Conservation (phyloP, 2,797 vertebrate species). For the Helarctos malayanus region DNA sequence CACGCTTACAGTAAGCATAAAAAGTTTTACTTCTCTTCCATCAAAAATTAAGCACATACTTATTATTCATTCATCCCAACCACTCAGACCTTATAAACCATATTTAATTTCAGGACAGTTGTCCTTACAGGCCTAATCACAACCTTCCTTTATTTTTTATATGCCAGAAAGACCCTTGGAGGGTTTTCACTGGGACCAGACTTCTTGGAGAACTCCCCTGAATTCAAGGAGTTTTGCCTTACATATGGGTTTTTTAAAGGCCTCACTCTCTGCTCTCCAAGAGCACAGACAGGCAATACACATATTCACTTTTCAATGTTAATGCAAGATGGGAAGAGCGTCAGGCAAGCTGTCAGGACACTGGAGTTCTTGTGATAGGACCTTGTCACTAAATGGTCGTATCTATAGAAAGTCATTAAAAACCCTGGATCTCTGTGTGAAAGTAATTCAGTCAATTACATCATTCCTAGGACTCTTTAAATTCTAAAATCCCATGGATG, state of each 20-base stretch:
- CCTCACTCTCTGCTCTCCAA: background rate
- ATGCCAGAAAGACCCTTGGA: background rate
- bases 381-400: too few species aligned
- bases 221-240: background rate
- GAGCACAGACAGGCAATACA: too few species aligned
- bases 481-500: background rate
- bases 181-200: background rate
- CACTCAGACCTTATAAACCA: background rate
- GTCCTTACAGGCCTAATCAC: background rate
- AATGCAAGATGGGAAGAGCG: background rate
- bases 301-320: fast-evolving
- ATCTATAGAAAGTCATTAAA: background rate
- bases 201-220: background rate
- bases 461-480: background rate
- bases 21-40: background rate
- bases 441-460: background rate
- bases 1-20: background rate
- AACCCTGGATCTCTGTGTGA: background rate
- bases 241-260: background rate
- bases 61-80: background rate
- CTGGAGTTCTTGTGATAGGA: background rate
- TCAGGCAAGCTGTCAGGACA: background rate
- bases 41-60: background rate
- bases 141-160: background rate
- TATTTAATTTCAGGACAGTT: background rate